Conservation (phyloP, 2,797 vertebrate genomes). For the Falco biarmicus region DNA sequence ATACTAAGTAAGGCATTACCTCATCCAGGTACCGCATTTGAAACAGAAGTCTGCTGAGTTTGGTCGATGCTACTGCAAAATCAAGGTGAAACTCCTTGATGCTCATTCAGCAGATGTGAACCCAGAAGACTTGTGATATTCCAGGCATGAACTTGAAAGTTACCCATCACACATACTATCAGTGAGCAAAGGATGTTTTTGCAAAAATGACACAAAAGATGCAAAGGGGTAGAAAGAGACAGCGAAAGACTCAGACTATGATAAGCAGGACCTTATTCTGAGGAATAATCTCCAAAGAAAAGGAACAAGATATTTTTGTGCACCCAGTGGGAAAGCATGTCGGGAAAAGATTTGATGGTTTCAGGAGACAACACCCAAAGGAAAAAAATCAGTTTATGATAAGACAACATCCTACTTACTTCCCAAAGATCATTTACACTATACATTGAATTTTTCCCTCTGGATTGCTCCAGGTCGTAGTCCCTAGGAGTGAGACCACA, state of each 20-base stretch:
- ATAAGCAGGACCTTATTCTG: neutral
- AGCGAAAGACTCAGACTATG: neutral
- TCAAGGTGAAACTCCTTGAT: neutral
- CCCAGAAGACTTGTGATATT: neutral
- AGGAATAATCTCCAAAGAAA: neutral
- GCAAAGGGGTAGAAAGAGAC: neutral
- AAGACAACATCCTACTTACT: neutral
- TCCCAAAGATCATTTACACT: neutral
- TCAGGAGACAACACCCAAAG: neutral
- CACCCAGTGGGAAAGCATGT: neutral
- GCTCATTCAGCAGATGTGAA: neutral
- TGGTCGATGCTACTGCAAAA: neutral
- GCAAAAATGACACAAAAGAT: neutral
- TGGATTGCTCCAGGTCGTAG: neutral
- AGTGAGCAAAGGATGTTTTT: neutral
- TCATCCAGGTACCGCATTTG: neutral
- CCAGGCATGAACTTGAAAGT: neutral
- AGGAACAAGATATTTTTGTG: neutral
- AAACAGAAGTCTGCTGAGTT: neutral
- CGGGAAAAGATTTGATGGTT: neutral
- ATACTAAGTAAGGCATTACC: neutral
- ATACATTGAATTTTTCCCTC: neutral
- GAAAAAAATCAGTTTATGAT: neutral
- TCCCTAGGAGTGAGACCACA: neutral
- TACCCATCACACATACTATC: neutral